phyloP scores from a whole-genome alignment of 2,888 invertebrate genomes.

The Agrochola macilenta region DNA sequence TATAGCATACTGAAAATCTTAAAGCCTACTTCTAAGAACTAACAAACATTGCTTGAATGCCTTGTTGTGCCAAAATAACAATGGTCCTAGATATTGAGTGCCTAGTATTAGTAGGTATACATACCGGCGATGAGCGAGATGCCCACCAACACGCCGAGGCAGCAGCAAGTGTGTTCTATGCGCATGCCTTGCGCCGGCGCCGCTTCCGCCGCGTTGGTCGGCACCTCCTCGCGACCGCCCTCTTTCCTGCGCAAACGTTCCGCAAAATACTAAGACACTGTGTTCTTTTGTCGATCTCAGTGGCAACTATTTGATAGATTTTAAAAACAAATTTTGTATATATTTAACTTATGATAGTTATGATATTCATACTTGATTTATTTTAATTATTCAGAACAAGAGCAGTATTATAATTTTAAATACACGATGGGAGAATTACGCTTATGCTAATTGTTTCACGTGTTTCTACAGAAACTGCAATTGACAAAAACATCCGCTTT shows the following conservation, averaged over 20 bases:
- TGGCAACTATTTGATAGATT: neutral
- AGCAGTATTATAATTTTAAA: slow-evolving; percentile 12
- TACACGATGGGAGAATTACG: slow-evolving; percentile 6
- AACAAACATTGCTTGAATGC: neutral
- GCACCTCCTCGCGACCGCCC: slow-evolving; percentile 89
- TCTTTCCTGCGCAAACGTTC: slow-evolving; percentile 81
- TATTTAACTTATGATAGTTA: neutral
- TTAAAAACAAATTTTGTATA: neutral
- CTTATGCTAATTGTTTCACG: slow-evolving; percentile 23
- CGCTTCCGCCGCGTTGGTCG: slow-evolving; percentile 84
- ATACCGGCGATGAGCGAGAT: slow-evolving; percentile 89
- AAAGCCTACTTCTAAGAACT: neutral
- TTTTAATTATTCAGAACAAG: slow-evolving; percentile 5
- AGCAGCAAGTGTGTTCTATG: slow-evolving; percentile 89
- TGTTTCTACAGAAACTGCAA: slow-evolving; percentile 42
- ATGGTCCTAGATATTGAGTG: too few species aligned
- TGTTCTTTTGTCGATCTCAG: neutral
- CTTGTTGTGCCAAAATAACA: neutral
- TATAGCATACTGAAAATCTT: neutral
- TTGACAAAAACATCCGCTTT: slow-evolving; percentile 56
- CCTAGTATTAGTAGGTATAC: slow-evolving; percentile 22
- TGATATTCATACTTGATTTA: slow-evolving; percentile 2
- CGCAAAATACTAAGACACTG: slow-evolving; percentile 16
- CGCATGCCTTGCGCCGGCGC: slow-evolving; percentile 81
- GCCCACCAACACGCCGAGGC: slow-evolving; percentile 89